Evolutionary conservation across 35 echinoderm and acorn worm genomes (phyloP), one percentile per base, ranked within the genome.

Genomic region (Patiria miniata): DNA sequence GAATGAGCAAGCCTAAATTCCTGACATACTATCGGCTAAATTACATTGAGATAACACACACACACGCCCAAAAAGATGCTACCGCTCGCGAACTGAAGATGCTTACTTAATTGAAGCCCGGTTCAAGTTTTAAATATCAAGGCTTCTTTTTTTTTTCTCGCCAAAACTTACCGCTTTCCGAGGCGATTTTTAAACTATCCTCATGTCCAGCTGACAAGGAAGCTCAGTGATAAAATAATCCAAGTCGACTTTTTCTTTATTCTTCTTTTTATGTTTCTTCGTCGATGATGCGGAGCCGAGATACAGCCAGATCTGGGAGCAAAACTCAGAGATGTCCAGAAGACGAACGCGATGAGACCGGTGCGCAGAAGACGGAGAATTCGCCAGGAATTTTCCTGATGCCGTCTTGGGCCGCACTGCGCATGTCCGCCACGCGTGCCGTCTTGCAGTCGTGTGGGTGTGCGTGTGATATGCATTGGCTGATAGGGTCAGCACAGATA

Each of bases 171-270:
- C 65, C 65, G 65, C 22, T 73, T 73, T 30, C 7, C n/a, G n/a
- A 36, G 65, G 22, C 34, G 65, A 32, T 73, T n/a, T n/a, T n/a
- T 73, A 73, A 34, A 73, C 21, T 73, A 36, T 73, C 65, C 65
- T 73, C 65, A 73, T 73, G 26, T 73, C 65, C 2, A 73, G 34
- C 34, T 28, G 34, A 32, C 26, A 73, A 73, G 34, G 23, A 73
- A 1, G 10, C 12, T 73, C 34, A 26, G 2, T 30, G 65, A 26
- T 26, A 32, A n/a, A 73, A 30, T 32, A 32, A 73, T 73, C 65
- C 65, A 28, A 30, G 65, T 26, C 7, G 65, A 12, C 29, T 73
- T 30, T 23, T 36, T 73, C 26, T 32, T 14, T 12, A 73, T 73
- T 47, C 42, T 47, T 47, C 42, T 47, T 4, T 47, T 47, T n/a